Percentiles rank a stretch among this genome's conserved stretches.
Evolutionary conservation across 2,113 vertebrate species (phyloP).

Genomic region (Myiozetetes cayanensis): DNA sequence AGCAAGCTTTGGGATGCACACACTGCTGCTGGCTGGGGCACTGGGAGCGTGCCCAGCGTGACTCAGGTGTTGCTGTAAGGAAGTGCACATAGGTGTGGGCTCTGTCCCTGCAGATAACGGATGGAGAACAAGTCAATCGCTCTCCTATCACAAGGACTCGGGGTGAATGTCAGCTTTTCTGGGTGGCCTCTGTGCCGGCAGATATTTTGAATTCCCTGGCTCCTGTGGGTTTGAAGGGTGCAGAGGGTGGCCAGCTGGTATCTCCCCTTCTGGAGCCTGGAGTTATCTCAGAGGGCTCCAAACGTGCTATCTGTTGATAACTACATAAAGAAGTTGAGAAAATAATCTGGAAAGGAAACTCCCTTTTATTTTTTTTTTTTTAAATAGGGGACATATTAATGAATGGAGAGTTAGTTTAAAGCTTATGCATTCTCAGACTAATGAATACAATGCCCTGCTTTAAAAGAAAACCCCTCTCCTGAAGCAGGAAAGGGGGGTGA

Average conservation of each 20-base stretch:
- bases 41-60: background rate
- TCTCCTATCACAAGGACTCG: background rate
- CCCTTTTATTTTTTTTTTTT: background rate
- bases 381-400: background rate
- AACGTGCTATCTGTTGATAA: background rate
- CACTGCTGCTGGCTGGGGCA: accelerated
- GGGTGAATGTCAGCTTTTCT: background rate
- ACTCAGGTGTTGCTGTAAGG: background rate
- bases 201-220: background rate
- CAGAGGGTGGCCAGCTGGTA: background rate
- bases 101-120: conserved; percentile 18
- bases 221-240: background rate
- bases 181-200: background rate
- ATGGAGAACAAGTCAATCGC: background rate
- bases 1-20: background rate
- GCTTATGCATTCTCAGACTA: background rate
- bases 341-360: background rate
- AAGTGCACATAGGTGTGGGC: conserved; percentile 5
- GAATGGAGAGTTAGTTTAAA: background rate
- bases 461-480: background rate
- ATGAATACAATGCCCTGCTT: background rate
- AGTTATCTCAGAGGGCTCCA: background rate
- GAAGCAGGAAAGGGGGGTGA: background rate
- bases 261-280: background rate
- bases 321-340: background rate